These are phyloP conservation scores for Onthophagus sagittarius DNA, from an alignment of 2,888 invertebrate species.

Conservation along the genomic window DNA sequence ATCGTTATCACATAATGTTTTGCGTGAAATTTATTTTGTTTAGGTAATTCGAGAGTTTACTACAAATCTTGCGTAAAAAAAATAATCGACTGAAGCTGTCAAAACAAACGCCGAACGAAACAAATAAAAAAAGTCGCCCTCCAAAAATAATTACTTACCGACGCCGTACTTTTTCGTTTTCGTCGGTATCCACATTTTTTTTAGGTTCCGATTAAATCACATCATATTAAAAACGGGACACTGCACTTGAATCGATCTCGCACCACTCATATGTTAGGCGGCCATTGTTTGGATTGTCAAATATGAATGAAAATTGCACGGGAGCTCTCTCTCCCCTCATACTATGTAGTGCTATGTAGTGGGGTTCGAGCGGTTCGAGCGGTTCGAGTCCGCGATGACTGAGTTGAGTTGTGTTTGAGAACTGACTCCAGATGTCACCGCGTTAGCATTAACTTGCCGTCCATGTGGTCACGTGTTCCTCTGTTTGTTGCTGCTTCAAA, in stretches of 20 bases:
- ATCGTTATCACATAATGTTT: background rate
- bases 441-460: too few relatives aligned
- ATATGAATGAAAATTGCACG: conserved; percentile 20
- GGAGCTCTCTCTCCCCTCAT: background rate
- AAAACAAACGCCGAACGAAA: conserved; percentile 9
- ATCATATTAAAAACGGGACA: conserved; percentile 31
- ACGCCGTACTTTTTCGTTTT: conserved; percentile 72
- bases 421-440: background rate
- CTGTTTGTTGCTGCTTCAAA: too few relatives aligned
- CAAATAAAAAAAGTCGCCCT: background rate
- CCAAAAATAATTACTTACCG: conserved; percentile 54
- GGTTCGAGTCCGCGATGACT: background rate
- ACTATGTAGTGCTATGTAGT: background rate
- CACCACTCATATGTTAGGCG: conserved; percentile 38
- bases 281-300: conserved; percentile 35
- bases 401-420: background rate
- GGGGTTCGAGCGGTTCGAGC: too few relatives aligned
- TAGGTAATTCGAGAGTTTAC: background rate
- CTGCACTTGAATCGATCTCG: conserved; percentile 42
- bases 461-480: too few relatives aligned
- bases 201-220: conserved; percentile 32
- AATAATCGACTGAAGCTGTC: background rate
- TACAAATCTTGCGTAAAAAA: background rate
- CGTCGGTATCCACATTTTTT: conserved; percentile 67
- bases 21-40: background rate